phyloP scores from a whole-genome alignment of 2,888 invertebrate species.

The Nasonovia ribisnigri region DNA sequence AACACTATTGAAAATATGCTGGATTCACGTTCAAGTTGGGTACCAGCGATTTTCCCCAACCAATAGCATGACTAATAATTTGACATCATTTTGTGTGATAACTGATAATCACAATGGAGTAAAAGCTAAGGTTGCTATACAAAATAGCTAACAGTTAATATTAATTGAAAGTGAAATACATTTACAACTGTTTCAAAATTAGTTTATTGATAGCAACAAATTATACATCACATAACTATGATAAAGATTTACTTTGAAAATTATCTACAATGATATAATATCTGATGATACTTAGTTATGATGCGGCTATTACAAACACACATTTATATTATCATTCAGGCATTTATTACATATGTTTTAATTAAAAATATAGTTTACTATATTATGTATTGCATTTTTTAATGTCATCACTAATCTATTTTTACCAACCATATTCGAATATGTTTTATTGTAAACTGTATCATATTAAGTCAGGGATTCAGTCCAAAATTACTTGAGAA shows the following conservation, averaged over 20 bases:
- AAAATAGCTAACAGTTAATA: neutral
- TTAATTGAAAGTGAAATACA: neutral
- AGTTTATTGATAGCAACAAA: neutral
- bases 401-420: neutral
- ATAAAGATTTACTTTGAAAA: neutral
- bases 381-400: neutral
- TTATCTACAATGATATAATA: neutral
- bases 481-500: neutral
- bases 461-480: neutral
- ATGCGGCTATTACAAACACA: neutral
- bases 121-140: too few relatives aligned
- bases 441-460: neutral
- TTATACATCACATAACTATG: neutral
- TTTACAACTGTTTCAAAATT: neutral
- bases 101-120: neutral
- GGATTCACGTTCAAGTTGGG: neutral
- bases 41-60: neutral
- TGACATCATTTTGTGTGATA: neutral
- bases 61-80: neutral
- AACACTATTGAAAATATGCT: neutral
- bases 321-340: too few relatives aligned
- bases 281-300: neutral
- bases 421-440: neutral
- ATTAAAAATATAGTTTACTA: too few relatives aligned
- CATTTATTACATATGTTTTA: too few relatives aligned